Evolutionary conservation across 2,888 invertebrate species (phyloP).

Genomic region (Callyntrura sp.): DNA sequence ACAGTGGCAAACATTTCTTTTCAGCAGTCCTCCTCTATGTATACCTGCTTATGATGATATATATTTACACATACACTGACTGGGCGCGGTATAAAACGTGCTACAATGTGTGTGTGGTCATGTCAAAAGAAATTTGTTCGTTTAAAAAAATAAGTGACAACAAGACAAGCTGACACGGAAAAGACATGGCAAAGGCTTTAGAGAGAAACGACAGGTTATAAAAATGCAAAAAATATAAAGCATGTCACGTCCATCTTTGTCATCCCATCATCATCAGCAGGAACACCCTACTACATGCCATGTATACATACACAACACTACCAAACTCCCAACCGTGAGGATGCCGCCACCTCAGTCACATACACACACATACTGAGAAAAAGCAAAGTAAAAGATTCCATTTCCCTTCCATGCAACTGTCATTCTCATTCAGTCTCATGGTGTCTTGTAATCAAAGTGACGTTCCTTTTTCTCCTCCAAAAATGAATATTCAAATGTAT

Average conservation of each 20-base stretch:
- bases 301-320: not conserved
- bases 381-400: slow-evolving; percentile 38
- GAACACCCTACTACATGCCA: not conserved
- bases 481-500: slow-evolving; percentile 58
- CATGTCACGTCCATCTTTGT: slow-evolving; percentile 62
- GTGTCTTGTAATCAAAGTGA: slow-evolving; percentile 65
- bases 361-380: not conserved
- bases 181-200: slow-evolving; percentile 50
- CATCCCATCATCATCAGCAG: slow-evolving; percentile 24
- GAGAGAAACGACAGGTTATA: slow-evolving; percentile 68
- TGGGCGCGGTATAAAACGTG: not conserved
- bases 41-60: not conserved
- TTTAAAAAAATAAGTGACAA: slow-evolving; percentile 70
- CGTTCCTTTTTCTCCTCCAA: slow-evolving; percentile 43
- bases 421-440: slow-evolving; percentile 43
- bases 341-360: slow-evolving; percentile 3
- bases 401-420: slow-evolving; percentile 22
- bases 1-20: slow-evolving; percentile 42
- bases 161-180: slow-evolving; percentile 53
- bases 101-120: slow-evolving; percentile 49
- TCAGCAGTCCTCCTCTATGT: too few species aligned
- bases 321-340: not conserved
- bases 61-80: not conserved
- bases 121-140: slow-evolving; percentile 66
- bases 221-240: slow-evolving; percentile 67